Evolutionary conservation across 2,888 invertebrate species (phyloP).

Genomic region (Philopedon plagiatum): DNA sequence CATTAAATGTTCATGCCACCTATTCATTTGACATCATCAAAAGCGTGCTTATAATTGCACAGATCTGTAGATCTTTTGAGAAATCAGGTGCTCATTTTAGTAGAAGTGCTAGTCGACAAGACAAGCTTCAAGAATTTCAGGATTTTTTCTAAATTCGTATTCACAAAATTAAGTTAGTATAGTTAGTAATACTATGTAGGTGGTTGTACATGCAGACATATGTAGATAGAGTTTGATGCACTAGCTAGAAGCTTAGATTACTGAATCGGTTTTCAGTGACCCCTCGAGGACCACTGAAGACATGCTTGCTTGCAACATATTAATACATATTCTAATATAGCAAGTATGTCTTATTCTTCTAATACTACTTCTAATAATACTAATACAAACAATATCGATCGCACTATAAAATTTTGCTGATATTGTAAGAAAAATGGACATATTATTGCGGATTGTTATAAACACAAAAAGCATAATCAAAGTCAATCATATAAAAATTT

Average conservation of each 20-base stretch:
- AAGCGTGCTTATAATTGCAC: not conserved
- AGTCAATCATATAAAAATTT: too few relatives aligned
- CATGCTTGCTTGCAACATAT: too few relatives aligned
- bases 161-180: slow-evolving; percentile 11
- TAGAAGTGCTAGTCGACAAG: not conserved
- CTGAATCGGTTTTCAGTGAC: not conserved
- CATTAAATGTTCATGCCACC: slow-evolving; percentile 62
- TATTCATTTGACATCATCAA: slow-evolving; percentile 56
- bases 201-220: not conserved
- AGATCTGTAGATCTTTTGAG: not conserved
- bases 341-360: too few relatives aligned
- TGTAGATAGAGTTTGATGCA: not conserved
- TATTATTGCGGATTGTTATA: too few relatives aligned
- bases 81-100: slow-evolving; percentile 11
- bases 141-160: not conserved
- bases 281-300: too few relatives aligned
- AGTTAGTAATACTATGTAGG: not conserved
- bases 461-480: too few relatives aligned
- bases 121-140: not conserved
- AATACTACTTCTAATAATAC: too few relatives aligned
- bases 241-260: not conserved
- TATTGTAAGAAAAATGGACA: too few relatives aligned
- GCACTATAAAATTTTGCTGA: too few relatives aligned
- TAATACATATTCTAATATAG: too few relatives aligned
- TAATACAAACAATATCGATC: too few relatives aligned